phyloP scores from a whole-genome alignment of 2,888 invertebrate species.

The Cerastoderma edule region DNA sequence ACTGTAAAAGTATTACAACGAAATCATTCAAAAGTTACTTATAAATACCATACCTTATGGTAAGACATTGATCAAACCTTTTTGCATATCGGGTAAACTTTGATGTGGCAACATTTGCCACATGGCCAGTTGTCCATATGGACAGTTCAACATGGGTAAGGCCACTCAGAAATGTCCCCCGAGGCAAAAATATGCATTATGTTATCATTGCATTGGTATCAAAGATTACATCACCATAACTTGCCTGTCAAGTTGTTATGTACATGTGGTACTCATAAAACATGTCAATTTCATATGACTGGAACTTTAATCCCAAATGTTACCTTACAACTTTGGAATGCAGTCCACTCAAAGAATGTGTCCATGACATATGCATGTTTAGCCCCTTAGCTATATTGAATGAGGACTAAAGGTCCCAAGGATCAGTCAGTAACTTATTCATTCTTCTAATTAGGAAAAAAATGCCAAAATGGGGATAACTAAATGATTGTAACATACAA shows the following conservation, averaged over 20 bases:
- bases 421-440: too few relatives aligned
- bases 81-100: background rate
- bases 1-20: too few relatives aligned
- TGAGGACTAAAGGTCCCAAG: too few relatives aligned
- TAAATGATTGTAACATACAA: too few relatives aligned
- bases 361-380: background rate
- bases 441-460: too few relatives aligned
- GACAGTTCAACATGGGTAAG: background rate
- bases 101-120: background rate
- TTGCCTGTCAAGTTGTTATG: background rate
- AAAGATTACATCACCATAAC: background rate
- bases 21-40: too few relatives aligned
- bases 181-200: background rate
- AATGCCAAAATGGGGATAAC: too few relatives aligned
- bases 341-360: background rate
- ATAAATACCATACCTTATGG: too few relatives aligned
- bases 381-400: too few relatives aligned
- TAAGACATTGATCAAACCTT: too few relatives aligned
- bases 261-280: background rate
- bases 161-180: background rate
- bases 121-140: background rate
- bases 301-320: conserved; percentile 22
- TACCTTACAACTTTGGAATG: conserved; percentile 5
- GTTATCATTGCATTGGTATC: conserved; percentile 7
- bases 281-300: background rate